Conservation (phyloP, 2,888 invertebrate species). For the Eutolmus rufibarbis region DNA sequence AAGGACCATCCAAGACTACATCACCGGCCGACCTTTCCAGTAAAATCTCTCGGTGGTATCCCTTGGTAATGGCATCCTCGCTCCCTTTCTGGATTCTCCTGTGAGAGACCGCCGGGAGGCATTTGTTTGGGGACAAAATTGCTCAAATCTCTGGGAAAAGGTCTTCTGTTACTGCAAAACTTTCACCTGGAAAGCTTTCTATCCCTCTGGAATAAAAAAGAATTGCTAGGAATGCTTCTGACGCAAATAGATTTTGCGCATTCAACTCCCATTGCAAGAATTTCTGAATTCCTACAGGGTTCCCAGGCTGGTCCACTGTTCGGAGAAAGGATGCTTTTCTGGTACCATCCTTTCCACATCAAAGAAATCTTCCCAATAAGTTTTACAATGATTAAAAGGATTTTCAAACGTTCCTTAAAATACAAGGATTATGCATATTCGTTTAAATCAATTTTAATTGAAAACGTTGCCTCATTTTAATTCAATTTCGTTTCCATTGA, state of each 20-base stretch:
- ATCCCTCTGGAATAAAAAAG: slow-evolving; percentile 8
- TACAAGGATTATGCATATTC: too few relatives aligned
- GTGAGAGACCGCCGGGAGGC: background rate
- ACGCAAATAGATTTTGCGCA: slow-evolving; percentile 21
- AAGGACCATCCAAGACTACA: slow-evolving; percentile 26
- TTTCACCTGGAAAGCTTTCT: slow-evolving; percentile 25
- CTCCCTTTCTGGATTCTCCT: background rate
- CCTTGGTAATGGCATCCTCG: slow-evolving; percentile 28
- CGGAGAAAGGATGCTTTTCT: background rate
- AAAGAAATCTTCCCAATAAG: background rate
- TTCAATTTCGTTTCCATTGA: too few relatives aligned
- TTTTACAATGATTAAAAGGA: background rate
- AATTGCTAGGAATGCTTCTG: background rate
- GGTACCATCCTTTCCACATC: background rate
- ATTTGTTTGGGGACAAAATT: background rate
- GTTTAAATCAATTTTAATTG: too few relatives aligned
- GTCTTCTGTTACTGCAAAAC: background rate
- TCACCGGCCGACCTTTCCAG: slow-evolving; percentile 2
- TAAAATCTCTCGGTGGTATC: background rate
- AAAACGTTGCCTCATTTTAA: too few relatives aligned
- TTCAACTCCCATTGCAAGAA: background rate
- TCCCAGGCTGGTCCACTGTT: background rate
- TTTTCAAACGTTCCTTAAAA: too few relatives aligned
- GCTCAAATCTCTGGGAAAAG: slow-evolving; percentile 28
- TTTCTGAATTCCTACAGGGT: background rate